Evolutionary conservation across 2,888 invertebrate genomes (phyloP), one percentile per base, ranked within the genome.

Genomic region (Nymphalis c-album): DNA sequence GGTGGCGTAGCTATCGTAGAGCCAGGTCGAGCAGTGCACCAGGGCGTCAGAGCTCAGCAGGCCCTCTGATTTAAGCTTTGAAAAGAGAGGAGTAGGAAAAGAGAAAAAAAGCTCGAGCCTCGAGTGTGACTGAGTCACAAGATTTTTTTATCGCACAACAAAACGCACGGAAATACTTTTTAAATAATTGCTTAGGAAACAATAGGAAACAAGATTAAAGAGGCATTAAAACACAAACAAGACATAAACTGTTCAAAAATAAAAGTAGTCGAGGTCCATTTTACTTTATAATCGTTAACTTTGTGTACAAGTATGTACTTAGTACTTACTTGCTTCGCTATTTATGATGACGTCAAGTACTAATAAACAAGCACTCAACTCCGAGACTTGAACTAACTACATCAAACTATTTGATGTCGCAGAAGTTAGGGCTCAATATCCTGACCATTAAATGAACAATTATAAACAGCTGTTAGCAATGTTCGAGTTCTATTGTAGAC

Each of bases 401-500:
- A 62, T 67, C 64, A 67, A 70, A 62, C 64, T 67, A 67, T 70
- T 67, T 59, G 64, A 48, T 67, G 62, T 59, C 63, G 59, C 67
- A 59, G 18, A 70, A 70, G 60, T 70, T 67, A 18, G 40, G 55
- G 53, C 70, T 62, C 67, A 62, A 70, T 64, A 59, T 67, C 67
- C 62, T 64, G 67, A 59, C 64, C 61, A 67, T 70, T 70, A 67
- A 59, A 61, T 70, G 67, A 64, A 70, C 70, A 67, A 70, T 67
- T 70, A 70, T 70, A 64, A 67, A 61, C 69, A 70, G 63, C 55
- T 70, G 67, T 51, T 70, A 57, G 48, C 57, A 55, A n/a, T 58
- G 45, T 58, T 51, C 57, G 22, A 58, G 51, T 58, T 60, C 55
- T 60, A 58, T 51, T 67, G 63, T 46, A 59, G 50, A 48, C 26